phyloP scores from a whole-genome alignment of 30 jellyfish, hydroid and myxozoan genomes.

The Turritopsis rubra region DNA sequence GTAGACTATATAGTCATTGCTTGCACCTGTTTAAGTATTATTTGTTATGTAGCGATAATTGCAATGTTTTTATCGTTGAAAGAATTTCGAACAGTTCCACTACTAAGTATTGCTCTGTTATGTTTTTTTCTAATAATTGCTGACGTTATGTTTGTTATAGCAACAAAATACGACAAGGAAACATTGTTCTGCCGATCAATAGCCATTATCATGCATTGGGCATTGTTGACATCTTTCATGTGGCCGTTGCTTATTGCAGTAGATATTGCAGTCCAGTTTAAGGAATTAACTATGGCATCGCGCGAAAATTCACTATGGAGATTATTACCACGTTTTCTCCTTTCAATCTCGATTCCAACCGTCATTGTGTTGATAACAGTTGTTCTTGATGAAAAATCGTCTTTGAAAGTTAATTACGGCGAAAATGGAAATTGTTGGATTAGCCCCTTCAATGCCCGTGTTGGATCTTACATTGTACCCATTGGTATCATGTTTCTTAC shows the following conservation, averaged over 20 bases:
- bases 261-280: neutral
- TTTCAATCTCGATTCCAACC: neutral
- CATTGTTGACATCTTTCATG: neutral
- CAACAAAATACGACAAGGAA: neutral
- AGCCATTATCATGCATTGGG: neutral
- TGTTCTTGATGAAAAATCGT: neutral
- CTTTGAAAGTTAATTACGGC: neutral
- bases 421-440: neutral
- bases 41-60: neutral
- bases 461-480: neutral
- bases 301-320: neutral
- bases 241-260: neutral
- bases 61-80: neutral
- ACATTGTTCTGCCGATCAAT: neutral
- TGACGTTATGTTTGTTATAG: neutral
- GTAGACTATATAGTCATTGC: neutral
- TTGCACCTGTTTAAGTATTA: neutral
- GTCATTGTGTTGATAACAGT: neutral
- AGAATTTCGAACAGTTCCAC: slow-evolving; percentile 5
- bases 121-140: neutral
- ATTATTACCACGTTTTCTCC: neutral
- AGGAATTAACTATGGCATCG: neutral
- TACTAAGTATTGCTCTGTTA: neutral
- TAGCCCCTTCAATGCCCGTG: neutral
- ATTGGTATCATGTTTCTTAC: neutral